Conservation (phyloP, 2,888 invertebrate species). For the Rotaria sp. region DNA sequence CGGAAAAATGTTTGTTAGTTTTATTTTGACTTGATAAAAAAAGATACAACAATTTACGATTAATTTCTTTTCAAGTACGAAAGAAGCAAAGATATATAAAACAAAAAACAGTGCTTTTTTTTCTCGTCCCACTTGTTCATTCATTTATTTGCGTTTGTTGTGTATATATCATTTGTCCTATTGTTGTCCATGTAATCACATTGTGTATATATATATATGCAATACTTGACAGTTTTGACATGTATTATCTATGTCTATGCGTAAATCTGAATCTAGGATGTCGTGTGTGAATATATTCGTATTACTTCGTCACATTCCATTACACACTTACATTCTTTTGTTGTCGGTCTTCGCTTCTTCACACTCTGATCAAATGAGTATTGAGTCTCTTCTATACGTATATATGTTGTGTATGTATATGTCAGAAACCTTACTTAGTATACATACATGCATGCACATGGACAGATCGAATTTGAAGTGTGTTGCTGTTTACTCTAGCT, state of each 20-base stretch:
- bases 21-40: not conserved
- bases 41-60: conserved; percentile 1
- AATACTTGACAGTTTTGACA: conserved; percentile 21
- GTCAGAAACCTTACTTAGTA: conserved; percentile 9
- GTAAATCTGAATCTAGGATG: conserved; percentile 10
- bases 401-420: not conserved
- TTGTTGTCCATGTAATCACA: conserved; percentile 19
- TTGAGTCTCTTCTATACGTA: not conserved
- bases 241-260: conserved; percentile 19
- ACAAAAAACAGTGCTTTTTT: not conserved
- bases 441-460: not conserved
- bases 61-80: not conserved
- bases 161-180: not conserved
- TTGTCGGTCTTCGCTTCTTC: conserved; percentile 22
- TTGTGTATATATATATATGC: not conserved
- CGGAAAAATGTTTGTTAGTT: conserved; percentile 2
- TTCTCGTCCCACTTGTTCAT: not conserved
- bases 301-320: conserved; percentile 19
- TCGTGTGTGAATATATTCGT: conserved; percentile 20
- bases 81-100: not conserved
- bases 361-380: conserved; percentile 1
- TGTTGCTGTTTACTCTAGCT: conserved; percentile 12
- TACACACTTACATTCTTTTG: conserved; percentile 24
- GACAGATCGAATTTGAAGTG: conserved; percentile 16
- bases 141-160: not conserved